phyloP scores from a whole-genome alignment of 2,797 vertebrate genomes.

The Hapalemur alaotrensis region DNA sequence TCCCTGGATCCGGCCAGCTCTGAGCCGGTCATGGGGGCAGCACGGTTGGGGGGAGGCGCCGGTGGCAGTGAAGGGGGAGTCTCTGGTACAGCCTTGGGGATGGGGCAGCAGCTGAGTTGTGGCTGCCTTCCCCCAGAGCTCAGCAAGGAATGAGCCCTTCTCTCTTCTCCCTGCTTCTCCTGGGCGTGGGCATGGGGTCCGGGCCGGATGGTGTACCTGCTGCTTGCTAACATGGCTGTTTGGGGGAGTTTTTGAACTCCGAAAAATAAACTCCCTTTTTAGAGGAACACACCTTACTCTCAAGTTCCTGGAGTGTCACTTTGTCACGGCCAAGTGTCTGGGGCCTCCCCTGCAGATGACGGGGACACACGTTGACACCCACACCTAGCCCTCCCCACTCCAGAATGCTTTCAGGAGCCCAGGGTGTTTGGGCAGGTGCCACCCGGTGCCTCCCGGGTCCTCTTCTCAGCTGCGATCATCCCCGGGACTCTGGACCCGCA shows the following conservation, averaged over 20 bases:
- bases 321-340: neutral
- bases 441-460: neutral
- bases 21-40: no score
- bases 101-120: neutral
- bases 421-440: no score
- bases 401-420: neutral
- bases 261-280: neutral
- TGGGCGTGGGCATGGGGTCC: neutral
- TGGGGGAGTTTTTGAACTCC: neutral
- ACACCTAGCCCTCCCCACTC: neutral
- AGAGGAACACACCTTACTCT: neutral
- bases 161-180: neutral
- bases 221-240: neutral
- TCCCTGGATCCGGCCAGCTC: neutral
- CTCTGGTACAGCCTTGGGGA: neutral
- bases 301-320: neutral
- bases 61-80: no score
- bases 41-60: rapidly evolving
- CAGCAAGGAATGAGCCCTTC: neutral
- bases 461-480: neutral
- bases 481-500: rapidly evolving
- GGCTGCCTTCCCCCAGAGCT: rapidly evolving
- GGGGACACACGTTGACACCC: rapidly evolving
- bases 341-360: neutral
- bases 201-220: neutral